Conservation (phyloP, 2,797 vertebrate genomes). For the Phaenicophaeus curvirostris region DNA sequence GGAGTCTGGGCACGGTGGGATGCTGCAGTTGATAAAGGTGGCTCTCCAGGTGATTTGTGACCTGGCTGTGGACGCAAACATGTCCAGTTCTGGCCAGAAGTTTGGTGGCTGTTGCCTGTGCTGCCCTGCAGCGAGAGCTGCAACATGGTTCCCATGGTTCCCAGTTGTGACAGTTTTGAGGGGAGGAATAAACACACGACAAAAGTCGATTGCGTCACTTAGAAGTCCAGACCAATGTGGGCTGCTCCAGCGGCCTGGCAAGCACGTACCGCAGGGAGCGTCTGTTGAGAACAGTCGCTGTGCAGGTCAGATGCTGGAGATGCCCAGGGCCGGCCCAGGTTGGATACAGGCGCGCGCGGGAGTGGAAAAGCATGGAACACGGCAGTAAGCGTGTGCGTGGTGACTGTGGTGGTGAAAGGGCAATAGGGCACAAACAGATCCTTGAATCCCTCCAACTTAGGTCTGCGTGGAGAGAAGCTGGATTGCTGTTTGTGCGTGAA, state of each 20-base stretch:
- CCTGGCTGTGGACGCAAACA: rapidly evolving
- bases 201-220: not conserved
- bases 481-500: rapidly evolving
- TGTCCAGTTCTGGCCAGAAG: not conserved
- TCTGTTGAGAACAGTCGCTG: not conserved
- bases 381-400: not conserved
- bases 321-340: not conserved
- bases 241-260: not conserved
- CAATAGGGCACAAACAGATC: not conserved
- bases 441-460: not conserved
- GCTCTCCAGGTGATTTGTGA: not conserved
- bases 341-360: rapidly evolving
- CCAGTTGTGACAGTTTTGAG: not conserved
- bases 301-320: rapidly evolving
- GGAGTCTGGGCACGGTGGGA: rapidly evolving
- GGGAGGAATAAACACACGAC: not conserved
- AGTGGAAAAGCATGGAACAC: not conserved
- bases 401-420: not conserved
- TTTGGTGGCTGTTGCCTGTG: not conserved
- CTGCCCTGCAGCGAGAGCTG: not conserved
- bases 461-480: not conserved
- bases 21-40: not conserved
- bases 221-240: rapidly evolving
- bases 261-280: rapidly evolving
- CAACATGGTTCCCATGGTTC: rapidly evolving